Percentiles rank a stretch among this genome's conserved stretches.
Conservation (phyloP, 2,113 vertebrate species). For the Phalacrocorax brasilianus region DNA sequence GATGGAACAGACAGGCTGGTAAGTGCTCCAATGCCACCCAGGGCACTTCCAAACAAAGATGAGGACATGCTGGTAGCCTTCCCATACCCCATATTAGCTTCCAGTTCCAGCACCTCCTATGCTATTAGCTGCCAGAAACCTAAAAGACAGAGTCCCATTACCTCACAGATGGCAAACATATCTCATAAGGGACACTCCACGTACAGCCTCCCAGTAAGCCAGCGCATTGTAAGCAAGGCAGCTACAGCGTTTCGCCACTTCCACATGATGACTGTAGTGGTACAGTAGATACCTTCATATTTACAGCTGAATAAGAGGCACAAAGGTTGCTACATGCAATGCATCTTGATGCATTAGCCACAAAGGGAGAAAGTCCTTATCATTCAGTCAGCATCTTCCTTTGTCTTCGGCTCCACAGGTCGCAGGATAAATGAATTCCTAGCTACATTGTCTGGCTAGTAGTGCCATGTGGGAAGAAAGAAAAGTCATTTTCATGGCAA, state of each 20-base stretch:
- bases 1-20: not conserved
- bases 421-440: not conserved
- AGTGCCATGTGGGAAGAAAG: not conserved
- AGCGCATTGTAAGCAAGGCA: not conserved
- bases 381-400: slow-evolving; percentile 30
- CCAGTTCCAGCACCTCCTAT: not conserved
- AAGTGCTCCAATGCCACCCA: not conserved
- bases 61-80: not conserved
- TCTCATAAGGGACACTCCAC: not conserved
- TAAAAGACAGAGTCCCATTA: not conserved
- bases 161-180: not conserved
- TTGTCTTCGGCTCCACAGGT: slow-evolving; percentile 29
- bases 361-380: slow-evolving; percentile 14
- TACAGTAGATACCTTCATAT: not conserved
- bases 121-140: not conserved
- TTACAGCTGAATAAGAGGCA: not conserved
- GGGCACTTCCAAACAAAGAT: not conserved
- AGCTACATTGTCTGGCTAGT: not conserved
- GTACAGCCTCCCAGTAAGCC: not conserved
- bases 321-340: not conserved
- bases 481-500: slow-evolving; percentile 2
- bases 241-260: not conserved
- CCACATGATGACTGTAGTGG: not conserved
- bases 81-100: not conserved
- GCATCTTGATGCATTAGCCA: slow-evolving; percentile 1